Evolutionary conservation across 2,113 vertebrate species (phyloP).

Genomic region (Corvus moneduloides): DNA sequence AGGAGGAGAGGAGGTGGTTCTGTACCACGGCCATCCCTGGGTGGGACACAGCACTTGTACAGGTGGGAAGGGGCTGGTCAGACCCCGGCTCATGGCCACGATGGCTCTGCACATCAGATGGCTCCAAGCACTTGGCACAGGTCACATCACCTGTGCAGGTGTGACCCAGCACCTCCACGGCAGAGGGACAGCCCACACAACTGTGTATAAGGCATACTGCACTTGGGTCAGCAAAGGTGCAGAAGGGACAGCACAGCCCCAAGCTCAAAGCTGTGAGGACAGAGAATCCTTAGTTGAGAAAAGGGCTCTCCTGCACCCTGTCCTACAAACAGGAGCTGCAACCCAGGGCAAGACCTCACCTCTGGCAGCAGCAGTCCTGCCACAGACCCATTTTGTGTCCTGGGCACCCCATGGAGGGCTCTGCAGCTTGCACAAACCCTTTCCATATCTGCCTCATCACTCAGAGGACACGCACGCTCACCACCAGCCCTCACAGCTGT

Average conservation of each 20-base stretch:
- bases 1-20: fast-evolving
- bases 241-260: background rate
- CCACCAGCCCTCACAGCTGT: background rate
- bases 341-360: background rate
- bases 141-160: background rate
- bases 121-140: background rate
- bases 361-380: background rate
- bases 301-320: background rate
- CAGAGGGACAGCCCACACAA: background rate
- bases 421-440: background rate
- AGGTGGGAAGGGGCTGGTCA: too few species aligned
- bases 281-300: background rate
- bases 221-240: fast-evolving
- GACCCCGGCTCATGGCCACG: fast-evolving
- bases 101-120: background rate
- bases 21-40: fast-evolving
- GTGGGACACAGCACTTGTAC: fast-evolving
- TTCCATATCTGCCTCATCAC: background rate
- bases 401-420: fast-evolving
- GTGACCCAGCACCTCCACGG: background rate
- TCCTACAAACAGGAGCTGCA: background rate
- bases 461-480: background rate
- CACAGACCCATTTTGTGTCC: background rate
- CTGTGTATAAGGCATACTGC: background rate
- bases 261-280: background rate